A percentile compares a stretch with the other conserved stretches of the same genome.
phyloP scores from a whole-genome alignment of 2,888 invertebrate genomes.

The Eupsilia transversa region DNA sequence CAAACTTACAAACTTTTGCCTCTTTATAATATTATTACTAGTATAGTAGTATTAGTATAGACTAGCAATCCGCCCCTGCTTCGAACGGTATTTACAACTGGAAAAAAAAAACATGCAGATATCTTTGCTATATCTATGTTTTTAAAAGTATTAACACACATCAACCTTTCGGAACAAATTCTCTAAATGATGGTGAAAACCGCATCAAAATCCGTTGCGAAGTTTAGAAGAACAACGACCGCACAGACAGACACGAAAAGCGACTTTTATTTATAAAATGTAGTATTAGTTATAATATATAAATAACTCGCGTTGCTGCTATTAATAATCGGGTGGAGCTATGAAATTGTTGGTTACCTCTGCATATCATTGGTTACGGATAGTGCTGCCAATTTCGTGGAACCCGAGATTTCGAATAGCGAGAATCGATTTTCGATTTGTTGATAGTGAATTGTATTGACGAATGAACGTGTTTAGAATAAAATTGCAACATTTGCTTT shows the following conservation, averaged over 20 bases:
- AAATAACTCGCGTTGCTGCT: constrained; percentile 54
- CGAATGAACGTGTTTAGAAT: neutral
- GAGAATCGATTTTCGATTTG: constrained; percentile 7
- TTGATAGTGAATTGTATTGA: neutral
- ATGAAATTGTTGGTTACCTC: constrained; percentile 58
- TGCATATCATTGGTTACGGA: constrained; percentile 20
- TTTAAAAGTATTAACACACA: neutral
- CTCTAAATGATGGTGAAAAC: neutral
- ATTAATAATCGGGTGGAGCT: constrained; percentile 53
- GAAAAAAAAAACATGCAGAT: neutral
- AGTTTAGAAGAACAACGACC: neutral
- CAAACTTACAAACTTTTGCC: too few species aligned
- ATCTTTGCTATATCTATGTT: neutral
- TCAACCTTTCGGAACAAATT: neutral
- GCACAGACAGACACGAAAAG: neutral
- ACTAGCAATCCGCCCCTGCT: neutral
- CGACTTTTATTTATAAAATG: neutral
- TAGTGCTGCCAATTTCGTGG: constrained; percentile 38
- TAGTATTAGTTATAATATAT: too few species aligned
- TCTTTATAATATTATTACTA: too few species aligned
- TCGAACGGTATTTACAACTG: neutral
- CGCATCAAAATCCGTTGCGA: neutral
- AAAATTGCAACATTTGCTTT: neutral
- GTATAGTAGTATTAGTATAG: too few species aligned
- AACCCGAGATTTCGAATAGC: neutral